Evolutionary conservation across 2,888 invertebrate species (phyloP).

Genomic region (Allolobophora icterica): DNA sequence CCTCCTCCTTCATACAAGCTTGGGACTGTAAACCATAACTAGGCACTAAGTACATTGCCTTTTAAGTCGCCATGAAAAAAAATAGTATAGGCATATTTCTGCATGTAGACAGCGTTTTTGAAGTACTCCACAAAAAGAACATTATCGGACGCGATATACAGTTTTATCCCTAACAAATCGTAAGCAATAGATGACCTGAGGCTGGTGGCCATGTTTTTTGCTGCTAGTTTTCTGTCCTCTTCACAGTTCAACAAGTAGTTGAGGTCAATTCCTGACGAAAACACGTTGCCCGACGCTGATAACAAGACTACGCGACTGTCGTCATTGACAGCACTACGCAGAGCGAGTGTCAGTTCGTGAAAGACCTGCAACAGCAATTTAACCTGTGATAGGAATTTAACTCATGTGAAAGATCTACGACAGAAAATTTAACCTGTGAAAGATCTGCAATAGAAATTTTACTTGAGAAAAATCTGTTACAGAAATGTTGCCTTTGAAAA

Average conservation of each 20-base stretch:
- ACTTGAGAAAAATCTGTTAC: too few relatives aligned
- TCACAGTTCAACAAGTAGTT: constrained; percentile 66
- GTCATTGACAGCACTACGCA: constrained; percentile 74
- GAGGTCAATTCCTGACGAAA: constrained; percentile 85
- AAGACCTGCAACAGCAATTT: constrained; percentile 70
- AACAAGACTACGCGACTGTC: constrained; percentile 75
- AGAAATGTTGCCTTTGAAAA: too few relatives aligned
- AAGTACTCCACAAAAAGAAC: too few relatives aligned
- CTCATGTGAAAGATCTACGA: neutral
- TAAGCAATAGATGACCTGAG: constrained; percentile 34
- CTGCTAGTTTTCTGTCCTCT: constrained; percentile 48
- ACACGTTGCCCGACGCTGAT: constrained; percentile 77
- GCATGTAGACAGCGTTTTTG: too few relatives aligned
- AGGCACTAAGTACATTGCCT: too few relatives aligned
- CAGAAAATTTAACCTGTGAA: neutral
- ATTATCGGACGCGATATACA: neutral
- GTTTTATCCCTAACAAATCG: neutral
- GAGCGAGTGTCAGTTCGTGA: constrained; percentile 76
- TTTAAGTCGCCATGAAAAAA: too few relatives aligned
- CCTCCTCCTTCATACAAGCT: too few relatives aligned
- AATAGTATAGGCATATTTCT: too few relatives aligned
- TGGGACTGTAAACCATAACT: too few relatives aligned
- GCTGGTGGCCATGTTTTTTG: constrained; percentile 36
- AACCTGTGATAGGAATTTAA: neutral
- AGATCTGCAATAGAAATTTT: too few relatives aligned